Percentiles rank a stretch among this genome's conserved stretches.
These are phyloP conservation scores for Ecliptopera silaceata DNA, from an alignment of 2,888 invertebrate genomes.

Conservation along the genomic window DNA sequence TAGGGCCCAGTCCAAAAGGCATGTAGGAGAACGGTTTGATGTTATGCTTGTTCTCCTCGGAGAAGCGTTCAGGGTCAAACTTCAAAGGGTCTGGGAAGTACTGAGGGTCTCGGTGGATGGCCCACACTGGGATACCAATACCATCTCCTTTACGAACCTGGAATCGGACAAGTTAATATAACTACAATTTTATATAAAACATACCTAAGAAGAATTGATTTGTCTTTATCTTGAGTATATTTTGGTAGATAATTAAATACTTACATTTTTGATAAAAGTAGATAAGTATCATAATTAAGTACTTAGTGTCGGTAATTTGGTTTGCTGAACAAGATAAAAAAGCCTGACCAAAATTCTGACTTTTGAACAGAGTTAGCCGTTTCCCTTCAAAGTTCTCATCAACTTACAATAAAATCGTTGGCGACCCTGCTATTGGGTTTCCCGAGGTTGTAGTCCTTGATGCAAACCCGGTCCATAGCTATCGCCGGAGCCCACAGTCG, in stretches of 20 bases:
- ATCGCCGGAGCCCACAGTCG: slow-evolving; percentile 73
- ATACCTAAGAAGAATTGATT: no score
- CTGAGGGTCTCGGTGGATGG: slow-evolving; percentile 53
- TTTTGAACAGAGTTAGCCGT: not conserved
- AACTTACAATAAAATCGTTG: slow-evolving; percentile 60
- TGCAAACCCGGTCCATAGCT: slow-evolving; percentile 70
- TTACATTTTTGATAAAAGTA: no score
- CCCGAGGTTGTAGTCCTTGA: slow-evolving; percentile 72
- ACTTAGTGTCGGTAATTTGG: no score
- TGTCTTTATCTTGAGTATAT: no score
- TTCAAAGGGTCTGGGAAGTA: slow-evolving; percentile 53
- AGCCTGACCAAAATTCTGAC: no score
- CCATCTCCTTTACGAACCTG: slow-evolving; percentile 58
- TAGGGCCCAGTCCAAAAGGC: slow-evolving; percentile 60
- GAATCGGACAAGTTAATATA: not conserved
- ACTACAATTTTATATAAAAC: no score
- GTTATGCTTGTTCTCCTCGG: slow-evolving; percentile 51
- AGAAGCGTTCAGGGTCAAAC: slow-evolving; percentile 62
- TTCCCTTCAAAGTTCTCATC: not conserved
- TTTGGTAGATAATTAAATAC: no score
- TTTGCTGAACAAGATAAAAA: no score
- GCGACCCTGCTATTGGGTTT: slow-evolving; percentile 52
- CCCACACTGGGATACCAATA: slow-evolving; percentile 61
- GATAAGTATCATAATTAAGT: no score
- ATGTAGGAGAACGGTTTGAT: slow-evolving; percentile 52